A percentile compares a stretch with the other conserved stretches of the same genome.
Conservation (phyloP, 2,113 vertebrate species). For the Lophotis ruficrista region DNA sequence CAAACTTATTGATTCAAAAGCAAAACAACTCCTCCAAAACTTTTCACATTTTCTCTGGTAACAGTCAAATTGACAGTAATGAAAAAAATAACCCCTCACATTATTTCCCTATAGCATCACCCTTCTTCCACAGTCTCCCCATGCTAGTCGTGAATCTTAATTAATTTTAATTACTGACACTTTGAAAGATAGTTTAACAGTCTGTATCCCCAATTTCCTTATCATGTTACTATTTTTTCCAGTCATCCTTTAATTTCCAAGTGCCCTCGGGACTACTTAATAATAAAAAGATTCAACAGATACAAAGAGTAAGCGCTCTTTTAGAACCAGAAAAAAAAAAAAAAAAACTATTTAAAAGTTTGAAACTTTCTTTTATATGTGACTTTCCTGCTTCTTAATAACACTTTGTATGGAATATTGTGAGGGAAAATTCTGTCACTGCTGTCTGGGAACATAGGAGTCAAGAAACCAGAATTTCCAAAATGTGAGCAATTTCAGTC, state of each 20-base stretch:
- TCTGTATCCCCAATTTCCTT: constrained; percentile 16
- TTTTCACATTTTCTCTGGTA: not conserved
- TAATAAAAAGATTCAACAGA: constrained; percentile 33
- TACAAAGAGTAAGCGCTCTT: not conserved
- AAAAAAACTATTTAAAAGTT: not conserved
- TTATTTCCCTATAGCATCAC: constrained; percentile 3
- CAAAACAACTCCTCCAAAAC: not conserved
- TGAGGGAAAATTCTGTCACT: not conserved
- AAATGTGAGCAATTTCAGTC: not conserved
- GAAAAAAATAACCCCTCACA: not conserved
- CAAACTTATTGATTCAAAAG: not conserved
- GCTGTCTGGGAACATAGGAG: not conserved
- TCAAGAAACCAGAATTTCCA: not conserved
- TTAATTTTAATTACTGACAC: constrained; percentile 38
- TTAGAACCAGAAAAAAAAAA: not conserved
- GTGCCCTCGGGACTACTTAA: constrained; percentile 20
- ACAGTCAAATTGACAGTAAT: not conserved
- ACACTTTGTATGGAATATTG: not conserved
- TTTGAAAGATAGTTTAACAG: constrained; percentile 50
- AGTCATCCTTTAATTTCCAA: constrained; percentile 51
- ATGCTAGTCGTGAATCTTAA: constrained; percentile 13
- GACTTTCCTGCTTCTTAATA: not conserved
- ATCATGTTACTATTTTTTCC: constrained; percentile 41
- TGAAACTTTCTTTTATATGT: not conserved
- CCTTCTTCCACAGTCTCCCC: not conserved